Conservation (phyloP, 1,140 invertebrate species). For the Leptinotarsa defecta region DNA sequence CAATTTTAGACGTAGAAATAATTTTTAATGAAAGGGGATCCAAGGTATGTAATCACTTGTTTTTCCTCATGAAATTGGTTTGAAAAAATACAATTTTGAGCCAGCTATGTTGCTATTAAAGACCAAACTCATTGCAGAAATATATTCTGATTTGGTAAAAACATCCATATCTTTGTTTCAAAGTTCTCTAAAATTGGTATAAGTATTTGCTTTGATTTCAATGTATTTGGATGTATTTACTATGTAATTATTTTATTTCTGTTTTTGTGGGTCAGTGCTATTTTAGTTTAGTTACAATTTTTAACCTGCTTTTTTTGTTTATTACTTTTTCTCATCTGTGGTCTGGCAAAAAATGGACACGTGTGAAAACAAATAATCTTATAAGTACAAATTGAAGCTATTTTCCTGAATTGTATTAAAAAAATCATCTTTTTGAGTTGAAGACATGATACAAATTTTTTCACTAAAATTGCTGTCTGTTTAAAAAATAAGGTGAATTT, state of each 20-base stretch:
- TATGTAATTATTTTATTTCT: background rate
- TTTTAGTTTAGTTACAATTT: constrained; percentile 12
- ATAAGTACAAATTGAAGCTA: background rate
- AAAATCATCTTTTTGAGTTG: too few species aligned
- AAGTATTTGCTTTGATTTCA: background rate
- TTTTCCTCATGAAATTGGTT: constrained; percentile 35
- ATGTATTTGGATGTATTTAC: too few species aligned
- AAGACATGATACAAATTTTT: too few species aligned
- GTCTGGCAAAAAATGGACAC: background rate
- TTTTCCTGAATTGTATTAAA: background rate
- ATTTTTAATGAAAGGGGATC: constrained; percentile 99
- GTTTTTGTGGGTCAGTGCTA: background rate
- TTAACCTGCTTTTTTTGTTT: background rate
- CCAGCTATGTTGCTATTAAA: constrained; percentile 55
- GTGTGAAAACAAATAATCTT: background rate
- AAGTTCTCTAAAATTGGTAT: background rate
- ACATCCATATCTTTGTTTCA: background rate
- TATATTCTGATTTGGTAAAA: constrained; percentile 1
- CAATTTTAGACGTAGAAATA: constrained; percentile 98
- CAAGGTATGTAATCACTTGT: constrained; percentile 80
- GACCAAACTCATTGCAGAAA: constrained; percentile 35
- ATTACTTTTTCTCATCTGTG: background rate
- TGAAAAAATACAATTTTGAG: constrained; percentile 45
- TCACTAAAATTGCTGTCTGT: too few species aligned
- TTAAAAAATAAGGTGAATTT: too few species aligned